Evolutionary conservation across 1,140 invertebrate genomes (phyloP).

Genomic region (Saxidomus purpurata): DNA sequence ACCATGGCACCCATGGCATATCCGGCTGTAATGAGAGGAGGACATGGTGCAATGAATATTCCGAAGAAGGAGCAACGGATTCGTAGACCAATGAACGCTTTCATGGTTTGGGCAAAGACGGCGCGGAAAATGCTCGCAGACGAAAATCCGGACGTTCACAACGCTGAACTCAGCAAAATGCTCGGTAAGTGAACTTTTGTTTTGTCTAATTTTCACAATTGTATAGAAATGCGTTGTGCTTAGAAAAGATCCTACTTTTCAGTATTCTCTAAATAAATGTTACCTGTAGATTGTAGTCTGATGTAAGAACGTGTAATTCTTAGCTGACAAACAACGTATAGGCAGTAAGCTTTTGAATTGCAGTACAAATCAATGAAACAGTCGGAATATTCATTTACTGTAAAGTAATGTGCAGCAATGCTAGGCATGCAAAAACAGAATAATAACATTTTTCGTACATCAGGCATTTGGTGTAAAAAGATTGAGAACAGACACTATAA

Average conservation of each 20-base stretch:
- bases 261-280: neutral
- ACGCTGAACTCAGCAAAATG: conserved; percentile 99
- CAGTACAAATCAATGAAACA: conserved; percentile 8
- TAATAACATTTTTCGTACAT: neutral
- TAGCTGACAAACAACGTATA: neutral
- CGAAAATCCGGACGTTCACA: conserved; percentile 99
- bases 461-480: neutral
- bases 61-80: conserved; percentile 75
- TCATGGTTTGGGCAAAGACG: conserved; percentile 89
- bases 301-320: neutral
- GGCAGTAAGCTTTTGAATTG: neutral
- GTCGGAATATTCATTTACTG: neutral
- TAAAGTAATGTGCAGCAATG: neutral
- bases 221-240: neutral
- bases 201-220: conserved; percentile 2
- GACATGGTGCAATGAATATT: neutral
- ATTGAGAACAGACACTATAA: no score
- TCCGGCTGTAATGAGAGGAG: neutral
- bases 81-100: conserved; percentile 85
- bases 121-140: conserved; percentile 98
- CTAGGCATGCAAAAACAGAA: neutral
- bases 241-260: neutral
- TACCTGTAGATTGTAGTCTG: neutral
- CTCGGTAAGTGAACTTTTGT: conserved; percentile 89
- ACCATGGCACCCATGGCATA: neutral